Base-by-base conservation (phyloP, 2,113 vertebrate genomes). In the rabbit (Oryctolagus cuniculus) region DNA sequence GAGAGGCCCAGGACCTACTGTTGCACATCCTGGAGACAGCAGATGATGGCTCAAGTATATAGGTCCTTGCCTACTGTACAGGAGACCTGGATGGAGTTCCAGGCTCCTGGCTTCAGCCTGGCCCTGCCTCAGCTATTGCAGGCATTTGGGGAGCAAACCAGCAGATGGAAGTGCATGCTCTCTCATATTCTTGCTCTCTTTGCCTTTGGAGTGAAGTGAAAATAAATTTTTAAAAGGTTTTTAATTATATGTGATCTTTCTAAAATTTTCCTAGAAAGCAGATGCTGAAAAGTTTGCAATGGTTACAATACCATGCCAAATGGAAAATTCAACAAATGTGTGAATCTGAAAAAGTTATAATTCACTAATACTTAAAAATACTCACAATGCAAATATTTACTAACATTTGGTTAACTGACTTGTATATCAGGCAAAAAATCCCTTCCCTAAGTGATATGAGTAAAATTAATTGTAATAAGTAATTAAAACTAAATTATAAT, bases 391-490 rank as follows among this genome's bases (percentile, higher is more conserved):
- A 83, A 80, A 78, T 88, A 66, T 51, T 72, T 21, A 75, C 5
- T 89, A 34, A 29, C 61, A 61, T 74, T 80, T 79, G 10, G 44
- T 78, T 72, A 78, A 36, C 44, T 27, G 80, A 93, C 44, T 74
- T 87, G 16, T 89, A 22, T 70, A 36, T 73, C 73, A 91, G 80
- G 21, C 6, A 93, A 77, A 72, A 95, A 94, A 73, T 2, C 19
- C n/a, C 58, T 89, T 92, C 9, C 44, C 44, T 96, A 31, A 70
- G 38, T 87, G 89, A 89, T 51, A 91, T 63, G 31, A 77, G 19
- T 95, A 75, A 87, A 95, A 77, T 44, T 72, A 94, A 86, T 69
- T 93, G 89, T 87, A 95, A 90, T 92, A 91, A 87, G 8, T 16
- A 64, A 93, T 64, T 44, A 88, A 80, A 83, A 93, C 58, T 90